Evolutionary conservation across 2,888 invertebrate genomes (phyloP).

Genomic region (Brachyptera risi): DNA sequence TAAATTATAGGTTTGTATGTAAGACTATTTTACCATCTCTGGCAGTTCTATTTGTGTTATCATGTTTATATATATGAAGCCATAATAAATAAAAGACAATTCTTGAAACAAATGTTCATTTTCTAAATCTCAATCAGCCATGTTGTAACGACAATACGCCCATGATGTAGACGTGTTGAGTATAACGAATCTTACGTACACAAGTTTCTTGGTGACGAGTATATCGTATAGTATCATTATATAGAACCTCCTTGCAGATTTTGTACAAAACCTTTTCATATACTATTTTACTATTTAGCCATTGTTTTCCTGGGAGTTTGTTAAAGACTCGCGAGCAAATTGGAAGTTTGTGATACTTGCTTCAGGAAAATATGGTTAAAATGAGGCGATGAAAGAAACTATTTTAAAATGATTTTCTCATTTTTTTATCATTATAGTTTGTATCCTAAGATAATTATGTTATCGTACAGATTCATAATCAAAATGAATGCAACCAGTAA

Average conservation of each 20-base stretch:
- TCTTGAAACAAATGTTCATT: background rate
- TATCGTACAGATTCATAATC: slow-evolving; percentile 19
- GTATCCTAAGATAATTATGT: slow-evolving; percentile 15
- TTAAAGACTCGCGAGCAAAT: background rate
- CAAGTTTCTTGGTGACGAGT: background rate
- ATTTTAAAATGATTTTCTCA: slow-evolving; percentile 16
- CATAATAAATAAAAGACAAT: background rate
- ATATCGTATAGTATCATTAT: slow-evolving; percentile 14
- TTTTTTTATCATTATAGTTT: slow-evolving; percentile 20
- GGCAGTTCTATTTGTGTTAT: too few relatives aligned
- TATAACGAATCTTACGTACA: slow-evolving; percentile 27
- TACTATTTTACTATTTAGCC: background rate
- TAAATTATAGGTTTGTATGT: too few relatives aligned
- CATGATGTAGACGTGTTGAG: slow-evolving; percentile 11
- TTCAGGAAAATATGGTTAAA: background rate
- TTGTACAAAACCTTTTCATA: slow-evolving; percentile 7
- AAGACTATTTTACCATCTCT: too few relatives aligned
- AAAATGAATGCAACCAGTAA: background rate
- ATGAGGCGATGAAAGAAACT: background rate
- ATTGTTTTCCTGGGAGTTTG: slow-evolving; percentile 9
- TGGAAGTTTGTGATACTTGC: slow-evolving; percentile 6
- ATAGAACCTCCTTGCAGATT: slow-evolving; percentile 15
- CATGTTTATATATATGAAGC: too few relatives aligned
- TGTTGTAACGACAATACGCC: background rate
- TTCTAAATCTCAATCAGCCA: background rate